Percentiles rank a stretch among this genome's conserved stretches.
phyloP scores from a whole-genome alignment of 2,888 invertebrate species.

The Trissolcus brochymenae region DNA sequence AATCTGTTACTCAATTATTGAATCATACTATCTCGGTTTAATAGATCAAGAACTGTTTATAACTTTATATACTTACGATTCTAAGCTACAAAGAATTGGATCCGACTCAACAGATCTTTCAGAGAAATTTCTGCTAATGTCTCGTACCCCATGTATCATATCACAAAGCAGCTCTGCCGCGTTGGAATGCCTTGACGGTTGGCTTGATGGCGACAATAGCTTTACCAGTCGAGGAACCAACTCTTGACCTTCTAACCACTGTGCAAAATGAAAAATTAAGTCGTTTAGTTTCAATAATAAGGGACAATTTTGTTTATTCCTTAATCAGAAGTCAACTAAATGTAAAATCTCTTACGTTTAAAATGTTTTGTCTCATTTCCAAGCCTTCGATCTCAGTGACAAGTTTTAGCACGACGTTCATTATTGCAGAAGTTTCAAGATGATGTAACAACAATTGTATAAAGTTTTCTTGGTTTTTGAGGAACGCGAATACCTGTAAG shows the following conservation, averaged over 20 bases:
- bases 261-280: constrained; percentile 28
- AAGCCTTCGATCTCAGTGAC: constrained; percentile 88
- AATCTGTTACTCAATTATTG: too few relatives aligned
- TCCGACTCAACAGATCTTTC: constrained; percentile 82
- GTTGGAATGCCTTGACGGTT: constrained; percentile 88
- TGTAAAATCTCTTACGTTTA: constrained; percentile 79
- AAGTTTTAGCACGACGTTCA: constrained; percentile 92
- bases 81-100: constrained; percentile 84
- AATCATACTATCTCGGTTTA: too few relatives aligned
- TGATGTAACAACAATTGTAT: constrained; percentile 91
- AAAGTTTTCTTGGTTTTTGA: constrained; percentile 91
- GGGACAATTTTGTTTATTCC: constrained; percentile 22
- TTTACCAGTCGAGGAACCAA: constrained; percentile 88
- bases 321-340: too few relatives aligned
- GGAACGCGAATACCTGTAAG: constrained; percentile 93
- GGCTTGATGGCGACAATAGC: constrained; percentile 81
- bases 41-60: too few relatives aligned
- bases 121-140: constrained; percentile 79
- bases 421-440: constrained; percentile 95
- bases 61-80: constrained; percentile 80
- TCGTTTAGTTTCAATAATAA: not conserved
- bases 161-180: constrained; percentile 93
- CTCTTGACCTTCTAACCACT: constrained; percentile 95
- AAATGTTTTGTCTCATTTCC: constrained; percentile 84
- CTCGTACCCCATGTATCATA: constrained; percentile 84